phyloP scores from a whole-genome alignment of 2,888 invertebrate species.

The Cotesia congregata region DNA sequence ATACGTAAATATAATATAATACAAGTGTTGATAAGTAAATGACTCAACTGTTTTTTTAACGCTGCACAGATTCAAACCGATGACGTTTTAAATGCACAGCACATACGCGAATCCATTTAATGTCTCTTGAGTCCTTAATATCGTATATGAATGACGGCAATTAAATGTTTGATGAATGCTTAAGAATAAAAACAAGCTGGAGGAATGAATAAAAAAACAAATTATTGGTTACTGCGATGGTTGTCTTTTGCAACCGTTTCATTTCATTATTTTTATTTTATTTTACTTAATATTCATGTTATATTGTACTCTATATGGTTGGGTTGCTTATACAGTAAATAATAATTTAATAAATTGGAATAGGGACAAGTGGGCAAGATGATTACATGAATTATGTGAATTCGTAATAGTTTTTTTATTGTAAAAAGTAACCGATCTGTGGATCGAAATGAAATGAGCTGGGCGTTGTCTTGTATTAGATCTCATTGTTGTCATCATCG shows the following conservation, averaged over 20 bases:
- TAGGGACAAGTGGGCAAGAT: background rate
- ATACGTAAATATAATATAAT: background rate
- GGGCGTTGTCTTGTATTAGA: constrained; percentile 20
- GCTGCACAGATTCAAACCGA: background rate
- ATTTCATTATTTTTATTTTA: background rate
- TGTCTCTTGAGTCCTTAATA: background rate
- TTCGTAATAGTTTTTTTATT: background rate
- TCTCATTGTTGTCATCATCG: background rate
- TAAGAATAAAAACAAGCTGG: background rate
- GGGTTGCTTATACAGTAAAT: background rate
- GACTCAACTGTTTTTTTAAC: background rate
- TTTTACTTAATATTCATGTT: no score
- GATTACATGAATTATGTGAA: background rate
- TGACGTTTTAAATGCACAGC: background rate
- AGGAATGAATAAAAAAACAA: background rate
- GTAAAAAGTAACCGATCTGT: background rate
- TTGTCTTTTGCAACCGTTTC: background rate
- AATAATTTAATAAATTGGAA: background rate
- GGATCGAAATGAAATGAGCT: constrained; percentile 26
- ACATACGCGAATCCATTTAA: constrained; percentile 5
- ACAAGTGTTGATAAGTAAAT: background rate
- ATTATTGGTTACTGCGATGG: constrained; percentile 10
- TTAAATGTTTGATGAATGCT: constrained; percentile 17
- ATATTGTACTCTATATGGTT: background rate
- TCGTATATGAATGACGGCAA: constrained; percentile 12